Conservation (phyloP, 2,797 vertebrate genomes). For the Lepidocolaptes lacrymiger region DNA sequence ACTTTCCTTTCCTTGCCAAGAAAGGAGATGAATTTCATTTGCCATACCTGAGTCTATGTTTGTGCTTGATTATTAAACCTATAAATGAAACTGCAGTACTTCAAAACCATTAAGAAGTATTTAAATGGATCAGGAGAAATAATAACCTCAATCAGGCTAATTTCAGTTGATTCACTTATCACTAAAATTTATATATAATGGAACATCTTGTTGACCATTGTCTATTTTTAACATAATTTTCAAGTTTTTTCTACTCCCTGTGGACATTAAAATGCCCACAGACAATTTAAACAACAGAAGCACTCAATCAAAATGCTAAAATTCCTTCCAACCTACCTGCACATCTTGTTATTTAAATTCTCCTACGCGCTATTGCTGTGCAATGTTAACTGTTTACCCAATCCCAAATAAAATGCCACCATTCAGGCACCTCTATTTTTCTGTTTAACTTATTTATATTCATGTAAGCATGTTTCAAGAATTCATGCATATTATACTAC, state of each 20-base stretch:
- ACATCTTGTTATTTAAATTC: not conserved
- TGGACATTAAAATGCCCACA: not conserved
- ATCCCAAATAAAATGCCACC: not conserved
- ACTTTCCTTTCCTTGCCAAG: not conserved
- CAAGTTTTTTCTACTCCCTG: not conserved
- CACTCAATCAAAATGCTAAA: not conserved
- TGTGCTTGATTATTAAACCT: slow-evolving; percentile 29
- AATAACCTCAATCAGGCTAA: slow-evolving; percentile 1
- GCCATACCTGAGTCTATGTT: not conserved
- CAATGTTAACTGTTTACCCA: not conserved
- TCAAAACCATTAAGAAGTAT: not conserved
- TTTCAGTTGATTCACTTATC: slow-evolving; percentile 3
- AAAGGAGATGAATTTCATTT: not conserved
- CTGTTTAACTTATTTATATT: not conserved
- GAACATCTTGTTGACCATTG: not conserved
- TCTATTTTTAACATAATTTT: slow-evolving; percentile 25
- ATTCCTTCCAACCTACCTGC: not conserved
- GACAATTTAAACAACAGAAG: slow-evolving; percentile 1
- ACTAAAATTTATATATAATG: not conserved
- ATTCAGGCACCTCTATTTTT: not conserved
- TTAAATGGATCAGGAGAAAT: slow-evolving; percentile 17
- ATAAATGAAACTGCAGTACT: slow-evolving; percentile 30
- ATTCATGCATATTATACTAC: not conserved
- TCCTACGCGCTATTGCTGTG: not conserved
- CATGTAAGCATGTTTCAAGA: not conserved